A percentile compares a stretch with the other conserved stretches of the same genome.
phyloP scores from a whole-genome alignment of 1,140 invertebrate genomes.

The Euglossa dilemma region DNA sequence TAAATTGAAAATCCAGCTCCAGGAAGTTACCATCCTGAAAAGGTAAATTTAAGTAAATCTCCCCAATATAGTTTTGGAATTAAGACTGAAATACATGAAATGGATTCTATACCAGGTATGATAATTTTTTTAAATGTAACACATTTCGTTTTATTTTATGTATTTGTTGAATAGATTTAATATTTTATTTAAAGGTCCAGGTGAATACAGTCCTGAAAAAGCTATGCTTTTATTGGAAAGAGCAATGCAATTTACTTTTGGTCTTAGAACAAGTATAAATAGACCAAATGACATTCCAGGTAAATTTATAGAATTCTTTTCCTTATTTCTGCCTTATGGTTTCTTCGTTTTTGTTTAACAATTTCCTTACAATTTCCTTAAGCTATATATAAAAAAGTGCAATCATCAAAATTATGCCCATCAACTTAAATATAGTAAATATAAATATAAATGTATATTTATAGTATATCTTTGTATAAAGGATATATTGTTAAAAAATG shows the following conservation, averaged over 20 bases:
- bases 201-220: conserved; percentile 85
- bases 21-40: conserved; percentile 84
- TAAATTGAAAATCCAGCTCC: conserved; percentile 78
- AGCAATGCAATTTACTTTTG: conserved; percentile 85
- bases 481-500: too few species aligned
- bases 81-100: conserved; percentile 78
- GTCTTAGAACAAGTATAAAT: conserved; percentile 82
- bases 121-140: neutral
- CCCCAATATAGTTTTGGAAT: conserved; percentile 85
- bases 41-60: conserved; percentile 85
- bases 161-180: conserved; percentile 12
- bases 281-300: conserved; percentile 84
- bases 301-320: conserved; percentile 35
- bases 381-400: too few species aligned
- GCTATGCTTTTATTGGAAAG: conserved; percentile 84
- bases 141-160: neutral
- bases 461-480: too few species aligned
- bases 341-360: neutral
- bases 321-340: neutral
- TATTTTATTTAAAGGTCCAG: conserved; percentile 79
- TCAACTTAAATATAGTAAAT: too few species aligned
- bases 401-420: too few species aligned
- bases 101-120: conserved; percentile 30
- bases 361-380: neutral
- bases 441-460: too few species aligned